Conservation (phyloP, 2,113 vertebrate genomes). For the Onychorhynchus coronatus region DNA sequence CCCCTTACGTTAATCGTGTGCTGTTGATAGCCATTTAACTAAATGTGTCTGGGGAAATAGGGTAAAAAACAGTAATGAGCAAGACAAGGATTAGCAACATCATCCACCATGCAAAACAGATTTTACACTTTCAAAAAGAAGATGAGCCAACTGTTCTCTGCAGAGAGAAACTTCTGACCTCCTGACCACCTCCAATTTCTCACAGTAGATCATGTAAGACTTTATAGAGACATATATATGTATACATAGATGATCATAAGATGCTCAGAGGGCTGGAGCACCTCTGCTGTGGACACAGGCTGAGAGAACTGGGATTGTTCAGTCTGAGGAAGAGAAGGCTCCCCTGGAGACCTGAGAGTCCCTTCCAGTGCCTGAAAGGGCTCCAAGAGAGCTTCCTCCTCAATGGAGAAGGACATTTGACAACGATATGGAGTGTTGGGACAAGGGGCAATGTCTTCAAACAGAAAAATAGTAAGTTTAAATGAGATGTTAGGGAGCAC, state of each 20-base stretch:
- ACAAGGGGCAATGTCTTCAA: not conserved
- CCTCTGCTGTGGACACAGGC: not conserved
- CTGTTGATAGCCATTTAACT: slow-evolving; percentile 63
- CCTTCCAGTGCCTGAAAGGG: not conserved
- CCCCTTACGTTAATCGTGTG: slow-evolving; percentile 48
- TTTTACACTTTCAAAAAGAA: not conserved
- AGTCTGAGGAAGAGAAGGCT: not conserved
- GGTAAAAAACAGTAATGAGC: slow-evolving; percentile 17
- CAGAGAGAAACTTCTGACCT: not conserved
- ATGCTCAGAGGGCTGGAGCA: not conserved
- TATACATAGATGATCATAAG: not conserved
- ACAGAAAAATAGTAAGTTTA: not conserved
- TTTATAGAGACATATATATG: not conserved
- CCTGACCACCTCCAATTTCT: not conserved
- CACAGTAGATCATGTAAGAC: not conserved
- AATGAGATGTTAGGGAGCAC: not conserved
- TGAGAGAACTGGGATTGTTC: not conserved
- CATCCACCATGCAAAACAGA: not conserved
- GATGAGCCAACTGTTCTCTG: not conserved
- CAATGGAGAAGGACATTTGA: too few species aligned
- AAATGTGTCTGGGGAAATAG: slow-evolving; percentile 58
- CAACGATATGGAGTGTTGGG: not conserved
- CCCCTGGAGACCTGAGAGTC: not conserved
- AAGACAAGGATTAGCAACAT: slow-evolving; percentile 1
- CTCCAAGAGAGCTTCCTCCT: not conserved